Evolutionary conservation across 2,113 vertebrate species (phyloP).

Genomic region (Chaetodon trifascialis): DNA sequence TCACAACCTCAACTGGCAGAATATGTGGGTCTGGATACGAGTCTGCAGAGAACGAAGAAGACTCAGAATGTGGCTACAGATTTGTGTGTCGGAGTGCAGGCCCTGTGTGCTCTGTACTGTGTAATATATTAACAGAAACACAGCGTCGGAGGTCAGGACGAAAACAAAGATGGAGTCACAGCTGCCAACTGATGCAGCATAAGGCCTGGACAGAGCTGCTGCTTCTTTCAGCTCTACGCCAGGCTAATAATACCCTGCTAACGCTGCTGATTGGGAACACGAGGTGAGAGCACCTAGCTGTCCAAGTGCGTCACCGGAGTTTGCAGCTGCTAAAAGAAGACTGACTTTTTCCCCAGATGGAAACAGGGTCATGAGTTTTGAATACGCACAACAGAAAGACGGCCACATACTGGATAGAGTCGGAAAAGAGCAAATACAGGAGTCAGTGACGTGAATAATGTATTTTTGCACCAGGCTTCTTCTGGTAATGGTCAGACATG

Average conservation of each 20-base stretch:
- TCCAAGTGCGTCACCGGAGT: conserved; percentile 62
- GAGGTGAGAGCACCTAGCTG: conserved; percentile 70
- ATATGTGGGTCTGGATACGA: conserved; percentile 2
- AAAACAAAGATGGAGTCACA: conserved; percentile 63
- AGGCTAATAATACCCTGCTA: conserved; percentile 67
- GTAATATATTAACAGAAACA: conserved; percentile 29
- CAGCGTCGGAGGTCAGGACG: conserved; percentile 29
- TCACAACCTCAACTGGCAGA: neutral
- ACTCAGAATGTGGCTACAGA: neutral
- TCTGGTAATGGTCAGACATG: neutral
- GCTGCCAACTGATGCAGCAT: conserved; percentile 50
- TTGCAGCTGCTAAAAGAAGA: conserved; percentile 63
- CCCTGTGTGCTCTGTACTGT: conserved; percentile 26
- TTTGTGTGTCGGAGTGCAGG: conserved; percentile 31
- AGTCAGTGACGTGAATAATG: conserved; percentile 35
- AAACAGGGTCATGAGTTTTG: conserved; percentile 44
- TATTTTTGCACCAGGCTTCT: conserved; percentile 32
- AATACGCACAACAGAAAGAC: conserved; percentile 24
- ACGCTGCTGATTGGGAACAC: conserved; percentile 67
- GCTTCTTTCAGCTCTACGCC: conserved; percentile 45
- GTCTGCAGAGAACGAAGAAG: conserved; percentile 17
- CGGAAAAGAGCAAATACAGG: conserved; percentile 26
- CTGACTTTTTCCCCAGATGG: conserved; percentile 46
- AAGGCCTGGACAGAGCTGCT: conserved; percentile 47
- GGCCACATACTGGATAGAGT: conserved; percentile 12